A percentile compares a stretch with the other conserved stretches of the same genome.
Evolutionary conservation across 2,113 vertebrate species (phyloP).

Genomic region (Rhynchomys soricoides): DNA sequence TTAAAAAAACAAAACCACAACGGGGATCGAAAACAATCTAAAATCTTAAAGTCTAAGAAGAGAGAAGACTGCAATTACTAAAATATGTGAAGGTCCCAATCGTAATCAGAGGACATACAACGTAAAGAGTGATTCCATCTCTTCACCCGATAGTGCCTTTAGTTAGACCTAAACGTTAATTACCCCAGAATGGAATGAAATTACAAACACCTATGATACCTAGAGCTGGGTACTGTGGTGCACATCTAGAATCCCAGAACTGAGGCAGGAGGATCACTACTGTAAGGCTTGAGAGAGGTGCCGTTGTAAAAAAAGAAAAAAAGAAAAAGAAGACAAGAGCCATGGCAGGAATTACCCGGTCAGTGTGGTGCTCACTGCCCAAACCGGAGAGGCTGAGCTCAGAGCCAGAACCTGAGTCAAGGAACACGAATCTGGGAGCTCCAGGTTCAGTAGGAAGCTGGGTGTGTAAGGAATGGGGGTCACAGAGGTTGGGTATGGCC

Average conservation of each 20-base stretch:
- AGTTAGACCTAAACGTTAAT: slow-evolving; percentile 35
- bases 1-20: not conserved
- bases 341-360: not conserved
- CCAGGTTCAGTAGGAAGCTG: not conserved
- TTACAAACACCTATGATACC: slow-evolving; percentile 5
- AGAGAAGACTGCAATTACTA: slow-evolving; percentile 17
- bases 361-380: not conserved
- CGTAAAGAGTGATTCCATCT: not conserved
- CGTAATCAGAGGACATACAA: slow-evolving; percentile 3
- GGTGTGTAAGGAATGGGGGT: not conserved
- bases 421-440: not conserved
- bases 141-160: not conserved
- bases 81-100: not conserved
- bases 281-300: not conserved
- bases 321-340: not conserved
- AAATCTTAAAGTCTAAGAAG: not conserved
- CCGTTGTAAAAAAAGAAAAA: no score
- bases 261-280: not conserved
- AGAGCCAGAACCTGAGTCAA: not conserved
- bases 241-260: not conserved
- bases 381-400: not conserved
- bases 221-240: no score
- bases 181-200: slow-evolving; percentile 33
- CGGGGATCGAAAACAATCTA: not conserved
- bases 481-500: no score